Conservation (phyloP, 2,113 vertebrate genomes). For the Cromileptes altivelis region DNA sequence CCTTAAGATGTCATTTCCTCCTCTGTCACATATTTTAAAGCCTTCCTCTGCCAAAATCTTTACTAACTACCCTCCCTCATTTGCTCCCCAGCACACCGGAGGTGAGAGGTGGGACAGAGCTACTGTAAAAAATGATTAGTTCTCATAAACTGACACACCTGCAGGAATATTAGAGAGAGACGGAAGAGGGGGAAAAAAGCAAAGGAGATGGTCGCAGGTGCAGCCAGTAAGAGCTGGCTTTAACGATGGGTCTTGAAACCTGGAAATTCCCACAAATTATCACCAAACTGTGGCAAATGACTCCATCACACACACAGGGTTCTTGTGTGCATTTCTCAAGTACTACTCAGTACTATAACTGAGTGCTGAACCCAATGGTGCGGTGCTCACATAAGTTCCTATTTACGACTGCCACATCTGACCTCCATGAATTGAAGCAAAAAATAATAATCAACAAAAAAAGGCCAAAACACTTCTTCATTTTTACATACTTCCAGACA, state of each 20-base stretch:
- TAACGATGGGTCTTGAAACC: constrained; percentile 24
- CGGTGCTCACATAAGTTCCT: not conserved
- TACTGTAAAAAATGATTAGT: constrained; percentile 48
- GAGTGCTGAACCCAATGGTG: not conserved
- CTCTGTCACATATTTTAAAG: not conserved
- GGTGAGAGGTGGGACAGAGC: constrained; percentile 13
- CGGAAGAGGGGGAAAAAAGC: not conserved
- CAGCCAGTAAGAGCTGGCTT: constrained; percentile 26
- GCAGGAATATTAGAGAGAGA: constrained; percentile 10
- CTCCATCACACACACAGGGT: not conserved
- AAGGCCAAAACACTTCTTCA: too few relatives aligned
- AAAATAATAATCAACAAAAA: not conserved
- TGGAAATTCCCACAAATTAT: constrained; percentile 37
- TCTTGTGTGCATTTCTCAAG: not conserved
- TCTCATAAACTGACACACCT: constrained; percentile 61
- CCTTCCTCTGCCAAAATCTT: not conserved
- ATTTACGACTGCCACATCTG: not conserved
- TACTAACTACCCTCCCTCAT: not conserved
- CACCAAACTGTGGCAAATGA: not conserved
- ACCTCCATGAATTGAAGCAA: not conserved
- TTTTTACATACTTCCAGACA: not conserved
- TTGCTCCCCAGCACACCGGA: constrained; percentile 20
- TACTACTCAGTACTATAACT: not conserved
- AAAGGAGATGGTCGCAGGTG: constrained; percentile 23
- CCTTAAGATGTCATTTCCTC: not conserved